Percentiles rank a stretch among this genome's conserved stretches.
Conservation (phyloP, 1,140 invertebrate species). For the Listronotus bonariensis region DNA sequence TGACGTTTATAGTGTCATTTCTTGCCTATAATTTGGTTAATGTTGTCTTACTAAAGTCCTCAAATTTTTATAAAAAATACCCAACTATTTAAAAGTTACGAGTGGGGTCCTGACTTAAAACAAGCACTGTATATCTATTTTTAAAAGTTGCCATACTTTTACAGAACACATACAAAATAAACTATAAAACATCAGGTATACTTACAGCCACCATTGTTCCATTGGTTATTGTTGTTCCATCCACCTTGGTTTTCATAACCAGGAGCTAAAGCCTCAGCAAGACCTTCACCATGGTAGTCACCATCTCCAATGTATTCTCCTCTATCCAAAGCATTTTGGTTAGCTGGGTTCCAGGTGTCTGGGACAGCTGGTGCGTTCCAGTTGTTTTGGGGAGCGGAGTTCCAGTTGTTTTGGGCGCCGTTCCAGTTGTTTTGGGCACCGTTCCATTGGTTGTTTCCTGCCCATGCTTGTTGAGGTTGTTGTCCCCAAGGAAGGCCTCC, state of each 20-base stretch:
- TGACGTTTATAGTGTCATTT: too few species aligned
- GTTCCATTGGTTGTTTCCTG: constrained; percentile 25
- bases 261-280: constrained; percentile 56
- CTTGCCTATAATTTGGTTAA: too few species aligned
- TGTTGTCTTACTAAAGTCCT: too few species aligned
- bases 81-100: too few species aligned
- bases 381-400: constrained; percentile 29
- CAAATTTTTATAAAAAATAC: too few species aligned
- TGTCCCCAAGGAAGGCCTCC: constrained; percentile 33
- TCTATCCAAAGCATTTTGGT: constrained; percentile 48
- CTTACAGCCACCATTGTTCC: constrained; percentile 29
- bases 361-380: background rate
- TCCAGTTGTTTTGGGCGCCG: constrained; percentile 33
- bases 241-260: constrained; percentile 35
- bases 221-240: constrained; percentile 19
- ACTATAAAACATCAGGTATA: constrained; percentile 5
- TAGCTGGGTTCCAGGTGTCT: constrained; percentile 36
- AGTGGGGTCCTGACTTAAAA: too few species aligned
- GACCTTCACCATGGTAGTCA: constrained; percentile 58
- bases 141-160: too few species aligned
- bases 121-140: too few species aligned
- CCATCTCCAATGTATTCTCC: constrained; percentile 55
- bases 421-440: constrained; percentile 23
- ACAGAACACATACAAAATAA: too few species aligned
- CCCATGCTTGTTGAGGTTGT: constrained; percentile 25